Conservation (phyloP, 2,797 vertebrate species). For the Malurus splendens region DNA sequence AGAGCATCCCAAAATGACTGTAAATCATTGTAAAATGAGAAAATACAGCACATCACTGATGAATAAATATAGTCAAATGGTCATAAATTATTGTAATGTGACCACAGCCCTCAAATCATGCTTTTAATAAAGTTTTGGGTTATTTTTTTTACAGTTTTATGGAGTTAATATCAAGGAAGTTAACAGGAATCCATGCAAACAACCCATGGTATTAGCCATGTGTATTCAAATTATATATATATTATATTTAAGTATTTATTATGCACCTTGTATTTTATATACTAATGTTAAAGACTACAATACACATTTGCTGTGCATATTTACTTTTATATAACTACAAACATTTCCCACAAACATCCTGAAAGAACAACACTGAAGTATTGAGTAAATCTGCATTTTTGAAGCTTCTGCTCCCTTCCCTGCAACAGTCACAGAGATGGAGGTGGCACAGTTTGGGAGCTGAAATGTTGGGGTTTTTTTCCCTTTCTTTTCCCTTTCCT, state of each 20-base stretch:
- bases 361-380: fast-evolving
- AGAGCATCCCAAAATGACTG: not conserved
- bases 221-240: not conserved
- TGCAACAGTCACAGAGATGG: not conserved
- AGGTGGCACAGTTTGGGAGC: not conserved
- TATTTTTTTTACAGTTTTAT: not conserved
- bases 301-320: fast-evolving
- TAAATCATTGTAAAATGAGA: no score
- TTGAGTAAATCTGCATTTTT: not conserved
- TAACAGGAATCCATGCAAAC: not conserved
- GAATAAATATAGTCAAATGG: not conserved
- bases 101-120: not conserved
- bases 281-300: fast-evolving
- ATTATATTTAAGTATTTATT: not conserved
- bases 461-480: not conserved
- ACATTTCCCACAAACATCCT: not conserved
- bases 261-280: fast-evolving
- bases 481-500: not conserved
- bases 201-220: fast-evolving
- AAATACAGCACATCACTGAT: not conserved
- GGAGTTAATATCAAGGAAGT: not conserved
- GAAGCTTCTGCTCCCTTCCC: not conserved
- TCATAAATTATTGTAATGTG: fast-evolving
- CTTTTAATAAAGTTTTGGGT: not conserved
- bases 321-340: not conserved